Conservation (phyloP, 2,888 invertebrate species). For the Apodemia mormo region DNA sequence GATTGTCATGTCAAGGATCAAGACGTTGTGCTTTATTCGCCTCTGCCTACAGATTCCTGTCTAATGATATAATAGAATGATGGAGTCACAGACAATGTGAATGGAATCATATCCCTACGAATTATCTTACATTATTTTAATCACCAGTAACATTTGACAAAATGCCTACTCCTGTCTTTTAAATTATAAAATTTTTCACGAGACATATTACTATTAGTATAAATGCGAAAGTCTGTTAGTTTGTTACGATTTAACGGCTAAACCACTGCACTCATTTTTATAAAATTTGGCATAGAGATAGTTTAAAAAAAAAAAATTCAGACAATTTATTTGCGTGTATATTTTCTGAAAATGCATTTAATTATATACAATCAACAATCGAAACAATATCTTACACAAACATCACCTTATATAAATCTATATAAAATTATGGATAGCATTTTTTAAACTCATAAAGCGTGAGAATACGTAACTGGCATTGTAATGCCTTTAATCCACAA, state of each 20-base stretch:
- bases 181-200: too few species aligned
- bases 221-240: too few species aligned
- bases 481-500: constrained; percentile 74
- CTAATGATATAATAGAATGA: constrained; percentile 5
- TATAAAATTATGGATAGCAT: constrained; percentile 69
- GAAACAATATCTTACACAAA: too few species aligned
- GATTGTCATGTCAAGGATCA: constrained; percentile 5
- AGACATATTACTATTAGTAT: too few species aligned
- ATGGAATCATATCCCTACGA: too few species aligned
- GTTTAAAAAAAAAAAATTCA: constrained; percentile 62
- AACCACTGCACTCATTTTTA: too few species aligned
- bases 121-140: too few species aligned
- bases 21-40: neutral
- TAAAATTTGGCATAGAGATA: too few species aligned
- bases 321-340: constrained; percentile 78
- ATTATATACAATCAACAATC: constrained; percentile 77
- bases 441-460: constrained; percentile 67
- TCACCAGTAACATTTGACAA: too few species aligned
- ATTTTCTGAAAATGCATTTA: constrained; percentile 77
- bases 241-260: neutral
- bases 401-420: constrained; percentile 59
- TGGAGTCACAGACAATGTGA: neutral
- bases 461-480: constrained; percentile 70
- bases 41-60: neutral
- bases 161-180: too few species aligned